phyloP scores from a whole-genome alignment of 2,113 vertebrate species.

The Oreotrochilus melanogaster region DNA sequence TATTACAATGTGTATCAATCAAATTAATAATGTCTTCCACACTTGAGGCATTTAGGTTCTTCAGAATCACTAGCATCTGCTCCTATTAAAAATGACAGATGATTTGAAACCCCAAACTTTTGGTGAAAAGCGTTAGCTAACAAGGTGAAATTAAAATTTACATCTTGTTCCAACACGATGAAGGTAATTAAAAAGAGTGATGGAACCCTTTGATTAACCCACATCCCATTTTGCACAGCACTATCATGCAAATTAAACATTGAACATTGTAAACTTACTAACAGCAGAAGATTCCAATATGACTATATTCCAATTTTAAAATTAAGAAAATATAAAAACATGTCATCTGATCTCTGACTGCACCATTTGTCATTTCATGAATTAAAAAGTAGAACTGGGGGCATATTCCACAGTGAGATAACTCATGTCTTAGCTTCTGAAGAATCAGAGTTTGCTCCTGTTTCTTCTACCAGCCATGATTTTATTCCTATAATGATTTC shows the following conservation, averaged over 20 bases:
- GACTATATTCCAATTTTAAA: slow-evolving; percentile 64
- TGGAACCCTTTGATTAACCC: slow-evolving; percentile 82
- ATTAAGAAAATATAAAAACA: slow-evolving; percentile 15
- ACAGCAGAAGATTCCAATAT: slow-evolving; percentile 37
- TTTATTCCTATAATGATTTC: slow-evolving; percentile 18
- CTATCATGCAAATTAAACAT: slow-evolving; percentile 74
- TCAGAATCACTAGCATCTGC: slow-evolving; percentile 78
- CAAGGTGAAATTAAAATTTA: slow-evolving; percentile 84
- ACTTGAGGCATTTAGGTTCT: slow-evolving; percentile 67
- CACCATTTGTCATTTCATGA: not conserved
- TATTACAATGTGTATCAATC: slow-evolving; percentile 74
- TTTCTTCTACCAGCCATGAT: not conserved
- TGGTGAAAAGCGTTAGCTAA: slow-evolving; percentile 78
- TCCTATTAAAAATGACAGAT: slow-evolving; percentile 81
- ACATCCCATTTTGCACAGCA: slow-evolving; percentile 66
- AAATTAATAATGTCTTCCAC: slow-evolving; percentile 74
- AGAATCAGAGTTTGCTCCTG: not conserved
- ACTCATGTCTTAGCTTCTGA: not conserved
- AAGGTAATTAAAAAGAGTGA: slow-evolving; percentile 80
- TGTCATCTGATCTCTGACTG: not conserved
- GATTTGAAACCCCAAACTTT: slow-evolving; percentile 79
- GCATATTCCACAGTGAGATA: not conserved
- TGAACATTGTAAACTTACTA: slow-evolving; percentile 68
- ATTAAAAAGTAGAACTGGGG: slow-evolving; percentile 17
- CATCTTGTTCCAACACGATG: slow-evolving; percentile 78